These are phyloP conservation scores for Micronisus gabar DNA, from an alignment of 2,113 vertebrate species.

Conservation along the genomic window DNA sequence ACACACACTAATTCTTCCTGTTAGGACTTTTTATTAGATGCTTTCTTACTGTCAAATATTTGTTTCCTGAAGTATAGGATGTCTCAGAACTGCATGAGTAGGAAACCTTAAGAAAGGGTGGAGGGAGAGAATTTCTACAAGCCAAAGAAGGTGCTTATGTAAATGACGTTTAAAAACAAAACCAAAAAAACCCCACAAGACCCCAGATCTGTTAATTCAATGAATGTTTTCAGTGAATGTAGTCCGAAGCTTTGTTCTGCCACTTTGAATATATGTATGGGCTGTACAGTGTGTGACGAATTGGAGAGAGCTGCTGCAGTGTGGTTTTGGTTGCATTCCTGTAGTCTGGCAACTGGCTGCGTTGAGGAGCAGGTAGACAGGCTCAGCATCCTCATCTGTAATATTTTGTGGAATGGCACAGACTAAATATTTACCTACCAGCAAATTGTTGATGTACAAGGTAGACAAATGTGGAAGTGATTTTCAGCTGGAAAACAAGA, in stretches of 20 bases:
- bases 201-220: background rate
- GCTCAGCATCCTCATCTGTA: background rate
- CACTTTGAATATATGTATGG: background rate
- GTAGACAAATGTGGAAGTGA: background rate
- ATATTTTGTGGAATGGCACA: background rate
- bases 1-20: background rate
- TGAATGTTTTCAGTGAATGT: background rate
- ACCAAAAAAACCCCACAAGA: too few relatives aligned
- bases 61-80: background rate
- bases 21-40: background rate
- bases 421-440: background rate
- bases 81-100: background rate
- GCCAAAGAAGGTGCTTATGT: background rate
- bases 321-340: background rate
- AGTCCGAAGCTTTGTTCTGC: background rate
- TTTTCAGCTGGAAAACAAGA: background rate
- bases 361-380: background rate
- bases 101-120: background rate
- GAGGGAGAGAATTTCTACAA: background rate
- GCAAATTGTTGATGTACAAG: background rate
- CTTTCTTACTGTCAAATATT: background rate
- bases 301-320: background rate
- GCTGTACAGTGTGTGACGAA: accelerated
- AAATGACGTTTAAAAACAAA: background rate
- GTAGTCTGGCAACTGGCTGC: background rate